phyloP scores from a whole-genome alignment of 2,797 vertebrate genomes.

The Nasua narica region DNA sequence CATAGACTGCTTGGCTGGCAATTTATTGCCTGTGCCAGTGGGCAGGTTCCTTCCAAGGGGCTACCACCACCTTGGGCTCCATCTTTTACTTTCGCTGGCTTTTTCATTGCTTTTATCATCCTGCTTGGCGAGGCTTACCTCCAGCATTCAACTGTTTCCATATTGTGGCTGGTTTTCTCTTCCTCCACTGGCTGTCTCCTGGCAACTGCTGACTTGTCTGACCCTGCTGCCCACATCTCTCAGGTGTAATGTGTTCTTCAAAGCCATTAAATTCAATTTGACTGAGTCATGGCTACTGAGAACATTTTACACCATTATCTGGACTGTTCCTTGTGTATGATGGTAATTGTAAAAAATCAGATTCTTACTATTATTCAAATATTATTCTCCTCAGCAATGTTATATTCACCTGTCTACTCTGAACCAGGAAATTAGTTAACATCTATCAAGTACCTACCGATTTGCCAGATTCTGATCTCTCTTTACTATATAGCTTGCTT shows the following conservation, averaged over 20 bases:
- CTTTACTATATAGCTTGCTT: background rate
- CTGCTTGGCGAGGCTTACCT: background rate
- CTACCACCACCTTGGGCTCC: background rate
- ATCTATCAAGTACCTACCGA: background rate
- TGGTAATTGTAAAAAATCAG: background rate
- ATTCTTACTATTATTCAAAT: background rate
- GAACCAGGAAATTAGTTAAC: background rate
- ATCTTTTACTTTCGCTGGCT: background rate
- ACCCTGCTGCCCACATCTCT: background rate
- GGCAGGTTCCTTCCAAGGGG: background rate
- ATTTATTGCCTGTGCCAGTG: background rate
- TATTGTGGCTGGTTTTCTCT: background rate
- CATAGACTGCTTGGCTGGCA: background rate
- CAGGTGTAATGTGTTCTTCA: background rate
- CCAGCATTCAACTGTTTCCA: background rate
- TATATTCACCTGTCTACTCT: background rate
- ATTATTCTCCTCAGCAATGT: background rate
- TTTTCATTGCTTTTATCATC: background rate
- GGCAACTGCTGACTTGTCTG: conserved; percentile 7
- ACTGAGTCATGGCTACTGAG: background rate
- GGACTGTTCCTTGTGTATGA: background rate
- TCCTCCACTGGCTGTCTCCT: background rate
- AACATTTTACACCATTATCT: background rate
- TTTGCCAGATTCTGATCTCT: background rate
- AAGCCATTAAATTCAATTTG: background rate